Evolutionary conservation across 2,888 invertebrate genomes (phyloP).

Genomic region (Liodrosophila aerea): DNA sequence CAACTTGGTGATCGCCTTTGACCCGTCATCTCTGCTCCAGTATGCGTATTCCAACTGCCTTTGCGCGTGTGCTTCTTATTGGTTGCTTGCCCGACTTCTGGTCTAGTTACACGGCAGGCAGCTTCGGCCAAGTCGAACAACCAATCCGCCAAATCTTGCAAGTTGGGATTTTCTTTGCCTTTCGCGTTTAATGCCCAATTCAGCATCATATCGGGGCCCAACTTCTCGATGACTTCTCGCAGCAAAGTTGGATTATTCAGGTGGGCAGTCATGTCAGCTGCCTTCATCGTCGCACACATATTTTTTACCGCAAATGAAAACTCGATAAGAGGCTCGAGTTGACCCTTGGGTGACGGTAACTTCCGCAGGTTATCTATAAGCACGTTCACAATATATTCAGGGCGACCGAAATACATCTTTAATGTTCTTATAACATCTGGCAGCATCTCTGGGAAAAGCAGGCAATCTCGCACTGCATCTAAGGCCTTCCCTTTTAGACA

Average conservation of each 20-base stretch:
- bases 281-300: not conserved
- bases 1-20: too few species aligned
- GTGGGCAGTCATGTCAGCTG: not conserved
- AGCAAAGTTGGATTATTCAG: not conserved
- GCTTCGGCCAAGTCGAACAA: not conserved
- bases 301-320: not conserved
- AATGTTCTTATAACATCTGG: slow-evolving; percentile 4
- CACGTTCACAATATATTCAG: not conserved
- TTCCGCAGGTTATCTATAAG: slow-evolving; percentile 1
- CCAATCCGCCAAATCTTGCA: not conserved
- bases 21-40: too few species aligned
- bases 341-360: not conserved
- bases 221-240: not conserved
- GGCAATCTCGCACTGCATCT: not conserved
- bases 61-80: not conserved
- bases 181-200: not conserved
- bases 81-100: not conserved
- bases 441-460: not conserved
- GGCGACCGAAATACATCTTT: slow-evolving; percentile 6
- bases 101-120: not conserved
- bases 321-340: slow-evolving; percentile 1
- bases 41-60: not conserved
- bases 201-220: not conserved
- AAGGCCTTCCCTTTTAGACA: slow-evolving; percentile 4
- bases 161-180: not conserved